Evolutionary conservation across 2,113 vertebrate species (phyloP).

Genomic region (Leucopternis melanops): DNA sequence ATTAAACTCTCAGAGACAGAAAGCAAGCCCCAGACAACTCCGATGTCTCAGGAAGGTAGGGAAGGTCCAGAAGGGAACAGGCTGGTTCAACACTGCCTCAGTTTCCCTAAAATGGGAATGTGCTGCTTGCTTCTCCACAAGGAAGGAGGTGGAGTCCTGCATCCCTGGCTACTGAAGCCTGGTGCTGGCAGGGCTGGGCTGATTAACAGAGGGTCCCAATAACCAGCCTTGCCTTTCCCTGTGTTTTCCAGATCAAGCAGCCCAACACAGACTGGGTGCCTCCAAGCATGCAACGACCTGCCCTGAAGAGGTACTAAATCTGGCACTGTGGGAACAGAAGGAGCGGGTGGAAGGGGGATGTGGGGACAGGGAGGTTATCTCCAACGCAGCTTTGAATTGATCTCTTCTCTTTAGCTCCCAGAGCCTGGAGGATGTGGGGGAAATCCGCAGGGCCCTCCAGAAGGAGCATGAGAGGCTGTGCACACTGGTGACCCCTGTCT

Average conservation of each 20-base stretch:
- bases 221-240: background rate
- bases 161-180: background rate
- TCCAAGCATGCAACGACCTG: conserved; percentile 74
- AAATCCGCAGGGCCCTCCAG: conserved; percentile 79
- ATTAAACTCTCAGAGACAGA: background rate
- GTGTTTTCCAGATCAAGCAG: conserved; percentile 80
- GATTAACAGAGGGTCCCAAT: background rate
- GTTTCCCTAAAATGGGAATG: background rate
- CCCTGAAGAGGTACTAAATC: conserved; percentile 81
- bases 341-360: background rate
- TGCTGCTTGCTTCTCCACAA: background rate
- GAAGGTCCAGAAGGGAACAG: background rate
- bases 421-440: conserved; percentile 82
- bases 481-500: conserved; percentile 75
- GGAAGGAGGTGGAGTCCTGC: background rate
- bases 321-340: background rate
- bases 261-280: conserved; percentile 85
- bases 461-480: conserved; percentile 79
- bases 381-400: rapidly evolving
- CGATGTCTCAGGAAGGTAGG: background rate
- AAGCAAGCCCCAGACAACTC: background rate
- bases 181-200: background rate
- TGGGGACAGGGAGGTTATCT: background rate
- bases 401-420: conserved; percentile 76
- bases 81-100: background rate